phyloP scores from a whole-genome alignment of 1,140 invertebrate species.

The Eupeodes corollae region DNA sequence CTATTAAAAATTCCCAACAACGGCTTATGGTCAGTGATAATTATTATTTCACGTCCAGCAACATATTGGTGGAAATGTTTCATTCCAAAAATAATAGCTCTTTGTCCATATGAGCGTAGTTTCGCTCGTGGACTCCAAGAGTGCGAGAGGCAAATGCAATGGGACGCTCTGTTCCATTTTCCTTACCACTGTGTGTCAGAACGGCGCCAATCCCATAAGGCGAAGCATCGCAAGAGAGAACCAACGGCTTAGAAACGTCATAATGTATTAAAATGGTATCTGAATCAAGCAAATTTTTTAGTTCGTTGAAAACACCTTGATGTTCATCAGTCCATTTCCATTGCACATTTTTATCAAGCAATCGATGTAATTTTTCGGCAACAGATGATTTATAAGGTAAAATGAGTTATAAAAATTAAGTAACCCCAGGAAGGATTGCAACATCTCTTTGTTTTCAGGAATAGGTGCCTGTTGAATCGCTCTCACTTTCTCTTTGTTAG shows the following conservation, averaged over 20 bases:
- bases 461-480: constrained; percentile 30
- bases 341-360: constrained; percentile 12
- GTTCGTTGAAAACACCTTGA: constrained; percentile 18
- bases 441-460: constrained; percentile 27
- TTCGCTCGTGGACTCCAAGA: constrained; percentile 22
- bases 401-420: constrained; percentile 34
- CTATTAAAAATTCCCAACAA: neutral
- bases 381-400: constrained; percentile 20
- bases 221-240: constrained; percentile 41
- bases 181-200: constrained; percentile 33
- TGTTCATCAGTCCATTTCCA: constrained; percentile 24
- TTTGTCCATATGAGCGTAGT: constrained; percentile 34
- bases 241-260: constrained; percentile 20
- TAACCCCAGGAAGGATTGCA: constrained; percentile 34
- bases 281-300: constrained; percentile 24
- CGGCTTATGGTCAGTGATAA: constrained; percentile 30
- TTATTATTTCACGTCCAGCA: constrained; percentile 23
- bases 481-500: constrained; percentile 21
- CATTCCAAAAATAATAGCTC: constrained; percentile 26
- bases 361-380: constrained; percentile 14
- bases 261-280: constrained; percentile 26
- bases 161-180: constrained; percentile 25
- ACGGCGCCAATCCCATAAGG: constrained; percentile 39
- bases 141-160: constrained; percentile 11
- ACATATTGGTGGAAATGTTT: constrained; percentile 16